Evolutionary conservation across 2,797 vertebrate genomes (phyloP).

Genomic region (Rhabdomys pumilio): DNA sequence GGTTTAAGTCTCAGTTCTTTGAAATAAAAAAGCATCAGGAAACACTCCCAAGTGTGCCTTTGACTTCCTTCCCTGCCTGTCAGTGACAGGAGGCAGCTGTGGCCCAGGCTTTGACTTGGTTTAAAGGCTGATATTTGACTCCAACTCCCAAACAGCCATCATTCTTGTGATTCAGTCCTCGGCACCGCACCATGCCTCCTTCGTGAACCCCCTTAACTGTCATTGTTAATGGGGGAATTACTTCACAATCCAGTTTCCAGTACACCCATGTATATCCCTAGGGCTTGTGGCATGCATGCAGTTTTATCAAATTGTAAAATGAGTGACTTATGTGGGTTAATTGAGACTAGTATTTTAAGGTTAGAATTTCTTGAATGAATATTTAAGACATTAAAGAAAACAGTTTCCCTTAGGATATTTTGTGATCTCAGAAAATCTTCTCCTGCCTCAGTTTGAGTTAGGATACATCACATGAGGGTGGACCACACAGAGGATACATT

Average conservation of each 20-base stretch:
- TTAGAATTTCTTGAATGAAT: conserved; percentile 60
- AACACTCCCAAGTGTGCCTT: conserved; percentile 56
- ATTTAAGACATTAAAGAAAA: conserved; percentile 52
- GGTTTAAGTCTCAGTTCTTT: conserved; percentile 37
- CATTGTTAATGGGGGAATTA: conserved; percentile 85
- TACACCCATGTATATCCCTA: conserved; percentile 47
- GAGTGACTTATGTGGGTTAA: conserved; percentile 52
- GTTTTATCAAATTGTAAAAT: conserved; percentile 67
- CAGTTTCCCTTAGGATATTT: conserved; percentile 30
- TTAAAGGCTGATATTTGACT: conserved; percentile 84
- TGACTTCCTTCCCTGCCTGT: conserved; percentile 78
- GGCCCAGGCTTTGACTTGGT: conserved; percentile 77
- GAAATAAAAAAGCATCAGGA: conserved; percentile 71
- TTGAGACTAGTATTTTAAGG: conserved; percentile 45
- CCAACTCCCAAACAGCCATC: conserved; percentile 85
- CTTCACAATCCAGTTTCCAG: conserved; percentile 68
- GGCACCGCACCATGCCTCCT: conserved; percentile 74
- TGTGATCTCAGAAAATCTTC: background rate
- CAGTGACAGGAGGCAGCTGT: conserved; percentile 90
- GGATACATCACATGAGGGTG: background rate
- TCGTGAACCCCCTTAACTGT: conserved; percentile 82
- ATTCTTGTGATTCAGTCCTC: conserved; percentile 87
- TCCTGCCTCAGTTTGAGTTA: background rate
- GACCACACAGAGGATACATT: background rate
- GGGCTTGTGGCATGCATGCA: background rate